Evolutionary conservation across 92 coral and sea anemone species (phyloP).

Genomic region (Scolanthus callimorphus): DNA sequence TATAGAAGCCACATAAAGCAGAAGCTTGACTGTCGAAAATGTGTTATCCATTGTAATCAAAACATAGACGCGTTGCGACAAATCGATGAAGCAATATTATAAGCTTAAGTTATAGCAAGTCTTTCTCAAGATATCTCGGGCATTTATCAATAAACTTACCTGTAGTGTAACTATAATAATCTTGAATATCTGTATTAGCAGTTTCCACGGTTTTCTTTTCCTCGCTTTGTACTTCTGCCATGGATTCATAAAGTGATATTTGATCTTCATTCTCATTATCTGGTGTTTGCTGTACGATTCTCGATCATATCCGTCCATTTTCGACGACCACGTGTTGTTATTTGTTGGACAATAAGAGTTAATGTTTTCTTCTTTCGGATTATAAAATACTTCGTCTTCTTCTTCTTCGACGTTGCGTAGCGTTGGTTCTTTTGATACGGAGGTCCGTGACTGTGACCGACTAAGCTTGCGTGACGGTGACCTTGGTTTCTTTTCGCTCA

Average conservation of each 20-base stretch:
- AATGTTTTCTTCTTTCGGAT: not conserved
- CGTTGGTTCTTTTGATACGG: slow-evolving; percentile 5
- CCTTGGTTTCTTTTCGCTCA: no score
- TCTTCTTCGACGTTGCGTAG: slow-evolving; percentile 9
- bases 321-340: not conserved
- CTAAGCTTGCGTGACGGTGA: slow-evolving; percentile 13
- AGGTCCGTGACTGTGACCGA: not conserved
- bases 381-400: not conserved
- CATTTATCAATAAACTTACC: slow-evolving; percentile 39
- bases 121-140: no score
- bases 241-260: slow-evolving; percentile 93
- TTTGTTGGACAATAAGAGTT: no score
- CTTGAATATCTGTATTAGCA: slow-evolving; percentile 82
- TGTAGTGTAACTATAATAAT: slow-evolving; percentile 81
- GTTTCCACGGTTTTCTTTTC: slow-evolving; percentile 95
- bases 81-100: no score
- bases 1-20: no score
- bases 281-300: slow-evolving; percentile 32
- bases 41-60: no score
- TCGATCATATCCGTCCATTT: slow-evolving; percentile 8
- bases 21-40: no score
- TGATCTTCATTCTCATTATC: slow-evolving; percentile 63
- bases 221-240: slow-evolving; percentile 84
- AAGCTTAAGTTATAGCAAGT: no score
- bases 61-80: no score